Evolutionary conservation across 2,888 invertebrate species (phyloP).

Genomic region (Blastobasis adustella): DNA sequence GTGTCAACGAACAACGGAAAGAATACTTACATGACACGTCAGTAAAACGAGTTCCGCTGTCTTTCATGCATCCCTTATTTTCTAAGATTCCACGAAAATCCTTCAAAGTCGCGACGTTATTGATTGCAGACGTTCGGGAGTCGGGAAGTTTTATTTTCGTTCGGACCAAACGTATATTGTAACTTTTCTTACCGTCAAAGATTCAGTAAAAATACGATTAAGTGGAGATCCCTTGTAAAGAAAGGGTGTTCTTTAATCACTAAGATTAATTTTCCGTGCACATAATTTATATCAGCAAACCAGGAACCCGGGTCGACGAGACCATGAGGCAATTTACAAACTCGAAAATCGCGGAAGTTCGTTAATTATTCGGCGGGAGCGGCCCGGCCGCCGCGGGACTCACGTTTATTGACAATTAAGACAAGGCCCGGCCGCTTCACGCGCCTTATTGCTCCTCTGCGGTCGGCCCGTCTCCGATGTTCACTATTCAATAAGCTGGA

Average conservation of each 20-base stretch:
- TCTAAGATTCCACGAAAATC: slow-evolving; percentile 14
- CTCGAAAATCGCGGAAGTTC: slow-evolving; percentile 74
- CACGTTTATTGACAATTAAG: slow-evolving; percentile 72
- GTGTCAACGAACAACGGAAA: slow-evolving; percentile 20
- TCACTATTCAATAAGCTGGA: slow-evolving; percentile 16
- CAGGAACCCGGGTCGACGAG: slow-evolving; percentile 64
- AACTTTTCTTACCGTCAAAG: no score
- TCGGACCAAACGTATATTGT: no score
- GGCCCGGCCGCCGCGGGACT: slow-evolving; percentile 52
- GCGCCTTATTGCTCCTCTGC: slow-evolving; percentile 53
- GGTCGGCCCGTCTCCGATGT: slow-evolving; percentile 24
- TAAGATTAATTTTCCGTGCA: slow-evolving; percentile 67
- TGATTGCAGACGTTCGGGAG: slow-evolving; percentile 15
- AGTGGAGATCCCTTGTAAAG: slow-evolving; percentile 29
- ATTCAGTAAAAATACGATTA: no score
- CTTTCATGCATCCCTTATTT: slow-evolving; percentile 23
- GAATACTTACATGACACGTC: slow-evolving; percentile 20
- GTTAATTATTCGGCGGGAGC: slow-evolving; percentile 70
- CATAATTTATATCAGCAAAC: slow-evolving; percentile 69
- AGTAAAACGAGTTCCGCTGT: slow-evolving; percentile 15
- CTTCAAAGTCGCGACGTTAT: slow-evolving; percentile 16
- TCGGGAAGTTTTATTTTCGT: no score
- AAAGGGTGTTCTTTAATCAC: slow-evolving; percentile 60
- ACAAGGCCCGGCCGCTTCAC: slow-evolving; percentile 54
- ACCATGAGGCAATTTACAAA: slow-evolving; percentile 73